These are phyloP conservation scores for Apis cerana DNA, from an alignment of 1,140 invertebrate species.

Conservation along the genomic window DNA sequence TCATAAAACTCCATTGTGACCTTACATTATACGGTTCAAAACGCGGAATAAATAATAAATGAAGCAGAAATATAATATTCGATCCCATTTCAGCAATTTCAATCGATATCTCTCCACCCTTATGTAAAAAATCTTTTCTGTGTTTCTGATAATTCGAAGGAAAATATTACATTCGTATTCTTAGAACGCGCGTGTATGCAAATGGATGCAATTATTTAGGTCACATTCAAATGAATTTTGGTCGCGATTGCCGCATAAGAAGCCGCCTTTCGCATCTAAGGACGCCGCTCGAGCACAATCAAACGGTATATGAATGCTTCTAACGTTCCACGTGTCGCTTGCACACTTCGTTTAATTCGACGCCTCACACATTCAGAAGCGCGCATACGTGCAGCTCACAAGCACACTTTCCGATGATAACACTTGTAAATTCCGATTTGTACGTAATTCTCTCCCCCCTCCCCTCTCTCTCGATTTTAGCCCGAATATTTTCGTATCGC, in stretches of 20 bases:
- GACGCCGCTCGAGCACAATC: constrained; percentile 22
- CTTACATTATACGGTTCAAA: neutral
- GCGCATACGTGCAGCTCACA: neutral
- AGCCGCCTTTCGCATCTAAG: constrained; percentile 29
- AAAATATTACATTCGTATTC: neutral
- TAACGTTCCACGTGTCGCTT: constrained; percentile 59
- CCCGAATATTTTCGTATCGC: constrained; percentile 9
- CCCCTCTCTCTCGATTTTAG: neutral
- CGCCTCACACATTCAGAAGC: constrained; percentile 6
- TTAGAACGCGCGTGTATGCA: neutral
- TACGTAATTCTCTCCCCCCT: neutral
- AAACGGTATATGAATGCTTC: constrained; percentile 42
- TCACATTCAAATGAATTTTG: constrained; percentile 13
- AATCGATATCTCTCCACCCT: neutral
- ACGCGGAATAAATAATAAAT: neutral
- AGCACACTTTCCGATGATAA: constrained; percentile 27
- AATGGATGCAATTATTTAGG: constrained; percentile 23
- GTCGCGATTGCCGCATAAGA: neutral
- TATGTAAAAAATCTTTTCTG: too few relatives aligned
- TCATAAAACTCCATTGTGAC: neutral
- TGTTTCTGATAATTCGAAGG: neutral
- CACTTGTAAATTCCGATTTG: constrained; percentile 10
- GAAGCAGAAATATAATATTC: neutral
- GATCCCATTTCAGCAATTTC: neutral
- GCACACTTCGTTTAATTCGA: constrained; percentile 36